Evolutionary conservation across 2,888 invertebrate genomes (phyloP).

Genomic region (Eurytoma californica): DNA sequence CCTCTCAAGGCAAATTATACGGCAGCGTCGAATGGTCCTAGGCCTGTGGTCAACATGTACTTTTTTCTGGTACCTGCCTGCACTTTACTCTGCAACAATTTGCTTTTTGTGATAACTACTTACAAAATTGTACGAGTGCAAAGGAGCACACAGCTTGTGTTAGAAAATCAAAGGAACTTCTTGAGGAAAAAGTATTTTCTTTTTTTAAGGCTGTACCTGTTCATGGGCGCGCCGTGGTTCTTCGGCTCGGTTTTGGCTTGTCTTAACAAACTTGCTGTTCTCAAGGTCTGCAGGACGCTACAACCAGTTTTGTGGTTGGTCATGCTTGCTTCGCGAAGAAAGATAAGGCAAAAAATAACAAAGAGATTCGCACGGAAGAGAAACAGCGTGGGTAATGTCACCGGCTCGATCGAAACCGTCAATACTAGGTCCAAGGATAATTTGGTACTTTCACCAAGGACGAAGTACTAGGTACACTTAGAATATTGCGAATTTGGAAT

Average conservation of each 20-base stretch:
- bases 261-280: constrained; percentile 60
- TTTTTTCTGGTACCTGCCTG: constrained; percentile 63
- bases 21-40: constrained; percentile 59
- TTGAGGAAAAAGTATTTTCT: constrained; percentile 64
- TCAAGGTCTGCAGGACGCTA: constrained; percentile 63
- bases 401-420: neutral
- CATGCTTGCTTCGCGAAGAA: constrained; percentile 57
- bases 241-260: constrained; percentile 62
- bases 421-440: constrained; percentile 11
- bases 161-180: constrained; percentile 58
- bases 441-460: neutral
- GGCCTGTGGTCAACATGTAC: constrained; percentile 62
- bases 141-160: constrained; percentile 62
- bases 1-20: constrained; percentile 59
- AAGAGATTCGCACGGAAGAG: constrained; percentile 16
- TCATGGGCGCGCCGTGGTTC: constrained; percentile 69
- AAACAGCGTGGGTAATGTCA: neutral
- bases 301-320: constrained; percentile 65
- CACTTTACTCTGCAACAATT: constrained; percentile 64
- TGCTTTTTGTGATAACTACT: constrained; percentile 64
- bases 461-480: neutral
- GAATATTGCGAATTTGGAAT: neutral
- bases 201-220: constrained; percentile 63
- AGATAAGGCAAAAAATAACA: constrained; percentile 45
- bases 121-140: constrained; percentile 63